Evolutionary conservation across 2,888 invertebrate genomes (phyloP).

Genomic region (Dryocosmus kuriphilus): DNA sequence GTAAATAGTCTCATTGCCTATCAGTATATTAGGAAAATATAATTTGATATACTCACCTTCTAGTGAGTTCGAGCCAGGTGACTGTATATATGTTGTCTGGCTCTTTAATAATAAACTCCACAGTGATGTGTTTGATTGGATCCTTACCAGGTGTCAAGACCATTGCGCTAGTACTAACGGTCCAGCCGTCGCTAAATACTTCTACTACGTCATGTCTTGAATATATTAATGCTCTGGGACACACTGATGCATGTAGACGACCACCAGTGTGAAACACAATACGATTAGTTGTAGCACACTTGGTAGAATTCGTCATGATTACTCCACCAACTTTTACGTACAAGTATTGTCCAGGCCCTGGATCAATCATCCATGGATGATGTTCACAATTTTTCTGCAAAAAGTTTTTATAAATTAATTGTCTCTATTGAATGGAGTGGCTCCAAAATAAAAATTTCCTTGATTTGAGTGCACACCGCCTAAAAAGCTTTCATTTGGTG

Average conservation of each 20-base stretch:
- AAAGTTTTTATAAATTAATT: neutral
- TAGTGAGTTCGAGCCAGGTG: conserved; percentile 90
- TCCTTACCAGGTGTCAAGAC: conserved; percentile 80
- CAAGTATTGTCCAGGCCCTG: conserved; percentile 86
- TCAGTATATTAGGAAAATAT: neutral
- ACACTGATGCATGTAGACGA: conserved; percentile 81
- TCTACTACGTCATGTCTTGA: conserved; percentile 84
- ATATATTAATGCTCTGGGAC: conserved; percentile 80
- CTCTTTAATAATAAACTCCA: conserved; percentile 89
- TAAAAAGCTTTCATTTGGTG: no score
- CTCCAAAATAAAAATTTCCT: no score
- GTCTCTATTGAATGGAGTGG: no score
- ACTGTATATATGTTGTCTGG: conserved; percentile 84
- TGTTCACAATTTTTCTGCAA: conserved; percentile 88
- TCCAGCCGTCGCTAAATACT: conserved; percentile 92
- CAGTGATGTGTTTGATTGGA: conserved; percentile 84
- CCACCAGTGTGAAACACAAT: conserved; percentile 88
- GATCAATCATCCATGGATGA: conserved; percentile 90
- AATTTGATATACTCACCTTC: conserved; percentile 77
- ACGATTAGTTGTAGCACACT: conserved; percentile 88
- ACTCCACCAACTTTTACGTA: conserved; percentile 88
- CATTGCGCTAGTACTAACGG: conserved; percentile 75
- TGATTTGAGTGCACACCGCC: no score
- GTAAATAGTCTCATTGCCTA: neutral
- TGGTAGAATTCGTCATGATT: conserved; percentile 80